Conservation (phyloP, 2,113 vertebrate species). For the Apus apus region DNA sequence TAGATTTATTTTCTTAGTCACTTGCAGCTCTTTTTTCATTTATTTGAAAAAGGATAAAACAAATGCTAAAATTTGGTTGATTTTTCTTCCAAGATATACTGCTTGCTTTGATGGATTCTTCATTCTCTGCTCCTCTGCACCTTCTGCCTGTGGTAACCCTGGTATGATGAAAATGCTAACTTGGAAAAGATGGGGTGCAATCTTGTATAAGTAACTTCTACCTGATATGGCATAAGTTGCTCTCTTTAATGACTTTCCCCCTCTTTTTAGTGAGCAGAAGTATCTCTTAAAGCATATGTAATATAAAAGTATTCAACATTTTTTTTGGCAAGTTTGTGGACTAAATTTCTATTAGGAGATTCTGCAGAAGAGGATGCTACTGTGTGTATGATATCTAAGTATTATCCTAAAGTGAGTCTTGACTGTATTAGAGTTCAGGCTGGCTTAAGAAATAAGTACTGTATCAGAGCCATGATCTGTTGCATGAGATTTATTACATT, state of each 20-base stretch:
- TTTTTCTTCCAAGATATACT: not conserved
- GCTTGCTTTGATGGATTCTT: not conserved
- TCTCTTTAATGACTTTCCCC: not conserved
- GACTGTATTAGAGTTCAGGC: not conserved
- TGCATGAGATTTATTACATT: not conserved
- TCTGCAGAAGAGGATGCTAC: not conserved
- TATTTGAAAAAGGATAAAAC: not conserved
- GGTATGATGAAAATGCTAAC: not conserved
- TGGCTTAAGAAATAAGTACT: not conserved
- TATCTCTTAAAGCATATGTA: not conserved
- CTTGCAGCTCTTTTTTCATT: not conserved
- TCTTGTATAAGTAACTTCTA: not conserved
- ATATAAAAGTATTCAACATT: not conserved
- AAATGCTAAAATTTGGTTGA: not conserved
- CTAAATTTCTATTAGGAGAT: not conserved
- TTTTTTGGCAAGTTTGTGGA: not conserved
- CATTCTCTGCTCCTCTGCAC: not conserved
- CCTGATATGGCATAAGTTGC: not conserved
- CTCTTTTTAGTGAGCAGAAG: not conserved
- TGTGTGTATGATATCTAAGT: not conserved
- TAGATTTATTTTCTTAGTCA: constrained; percentile 5
- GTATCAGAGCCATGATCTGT: not conserved
- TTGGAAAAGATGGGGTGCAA: not conserved
- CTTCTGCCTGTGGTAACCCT: not conserved
- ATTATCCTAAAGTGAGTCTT: not conserved